Evolutionary conservation across 2,888 invertebrate genomes (phyloP).

Genomic region (Chelonus formosanus): DNA sequence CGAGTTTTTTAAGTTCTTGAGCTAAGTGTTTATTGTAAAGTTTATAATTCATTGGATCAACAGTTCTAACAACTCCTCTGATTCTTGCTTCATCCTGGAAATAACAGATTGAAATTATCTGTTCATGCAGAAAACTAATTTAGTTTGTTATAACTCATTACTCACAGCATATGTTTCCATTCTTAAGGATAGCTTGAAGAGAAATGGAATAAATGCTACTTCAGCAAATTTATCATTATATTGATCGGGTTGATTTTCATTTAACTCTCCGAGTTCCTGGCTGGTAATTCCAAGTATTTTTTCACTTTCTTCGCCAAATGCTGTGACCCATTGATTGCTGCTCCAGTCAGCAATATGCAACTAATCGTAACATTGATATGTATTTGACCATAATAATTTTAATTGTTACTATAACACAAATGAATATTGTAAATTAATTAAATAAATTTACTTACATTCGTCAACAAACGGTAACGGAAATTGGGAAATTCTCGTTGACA

Average conservation of each 20-base stretch:
- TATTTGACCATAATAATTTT: constrained; percentile 13
- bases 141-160: constrained; percentile 40
- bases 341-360: constrained; percentile 87
- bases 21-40: constrained; percentile 79
- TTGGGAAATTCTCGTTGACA: constrained; percentile 85
- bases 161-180: constrained; percentile 91
- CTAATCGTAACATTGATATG: constrained; percentile 66
- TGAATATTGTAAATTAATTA: background rate
- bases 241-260: constrained; percentile 73
- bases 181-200: constrained; percentile 87
- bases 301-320: constrained; percentile 88
- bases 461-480: constrained; percentile 85
- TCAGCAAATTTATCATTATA: constrained; percentile 77
- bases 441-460: constrained; percentile 73
- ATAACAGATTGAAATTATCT: constrained; percentile 1
- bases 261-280: constrained; percentile 81
- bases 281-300: constrained; percentile 76
- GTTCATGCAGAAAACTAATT: too few relatives aligned
- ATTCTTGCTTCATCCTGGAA: constrained; percentile 82
- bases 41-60: constrained; percentile 78
- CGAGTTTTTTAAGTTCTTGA: constrained; percentile 74
- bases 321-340: constrained; percentile 88
- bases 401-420: background rate
- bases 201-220: constrained; percentile 80
- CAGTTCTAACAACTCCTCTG: constrained; percentile 77